phyloP scores from a whole-genome alignment of 1,140 invertebrate species.

The Drosophila sp. region DNA sequence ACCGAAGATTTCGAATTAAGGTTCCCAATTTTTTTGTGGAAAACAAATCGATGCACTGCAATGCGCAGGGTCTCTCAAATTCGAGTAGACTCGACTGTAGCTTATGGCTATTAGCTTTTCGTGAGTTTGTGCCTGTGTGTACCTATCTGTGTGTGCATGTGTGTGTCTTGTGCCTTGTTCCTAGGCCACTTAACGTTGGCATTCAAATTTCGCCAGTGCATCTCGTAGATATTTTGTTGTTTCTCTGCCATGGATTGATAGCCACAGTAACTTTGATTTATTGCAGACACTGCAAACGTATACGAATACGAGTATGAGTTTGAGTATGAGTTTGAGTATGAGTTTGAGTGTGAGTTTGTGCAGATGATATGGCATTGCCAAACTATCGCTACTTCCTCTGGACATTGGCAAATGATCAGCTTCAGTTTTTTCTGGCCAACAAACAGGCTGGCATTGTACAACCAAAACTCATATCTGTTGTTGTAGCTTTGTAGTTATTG shows the following conservation, averaged over 20 bases:
- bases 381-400: constrained; percentile 38
- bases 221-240: constrained; percentile 37
- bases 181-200: constrained; percentile 66
- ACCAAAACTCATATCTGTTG: constrained; percentile 42
- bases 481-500: background rate
- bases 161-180: constrained; percentile 21
- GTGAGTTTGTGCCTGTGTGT: constrained; percentile 21
- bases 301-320: constrained; percentile 6
- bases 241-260: constrained; percentile 68
- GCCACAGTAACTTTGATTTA: constrained; percentile 74
- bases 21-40: too few relatives aligned
- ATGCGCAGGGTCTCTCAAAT: too few relatives aligned
- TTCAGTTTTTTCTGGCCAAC: constrained; percentile 40
- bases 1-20: too few relatives aligned
- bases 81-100: too few relatives aligned
- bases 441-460: constrained; percentile 31
- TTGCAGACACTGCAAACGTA: constrained; percentile 37
- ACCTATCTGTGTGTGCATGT: constrained; percentile 1
- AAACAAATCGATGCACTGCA: too few relatives aligned
- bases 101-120: background rate
- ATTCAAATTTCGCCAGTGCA: constrained; percentile 66
- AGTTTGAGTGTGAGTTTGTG: background rate
- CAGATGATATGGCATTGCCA: constrained; percentile 44
- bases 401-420: constrained; percentile 45
- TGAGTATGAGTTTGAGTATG: background rate